Percentiles rank a stretch among this genome's conserved stretches.
Evolutionary conservation across 2,888 invertebrate species (phyloP).

Genomic region (Mesoligia furuncula): DNA sequence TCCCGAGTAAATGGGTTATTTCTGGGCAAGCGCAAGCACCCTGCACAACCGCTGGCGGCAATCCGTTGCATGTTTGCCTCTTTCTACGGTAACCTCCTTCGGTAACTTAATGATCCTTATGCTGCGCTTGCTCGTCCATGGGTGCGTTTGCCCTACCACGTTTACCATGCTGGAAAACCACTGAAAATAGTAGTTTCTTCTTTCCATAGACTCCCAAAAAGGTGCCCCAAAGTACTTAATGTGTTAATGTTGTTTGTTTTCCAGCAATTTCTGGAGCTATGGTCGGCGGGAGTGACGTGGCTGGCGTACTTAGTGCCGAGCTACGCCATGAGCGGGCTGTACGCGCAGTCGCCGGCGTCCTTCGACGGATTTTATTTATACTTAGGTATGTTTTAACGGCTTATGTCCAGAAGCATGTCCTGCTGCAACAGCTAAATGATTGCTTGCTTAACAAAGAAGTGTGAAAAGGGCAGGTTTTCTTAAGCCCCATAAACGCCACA

Average conservation of each 20-base stretch:
- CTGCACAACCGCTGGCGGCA: too few relatives aligned
- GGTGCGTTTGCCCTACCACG: not conserved
- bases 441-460: not conserved
- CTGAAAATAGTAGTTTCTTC: not conserved
- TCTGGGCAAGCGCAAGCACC: too few relatives aligned
- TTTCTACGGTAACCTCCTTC: too few relatives aligned
- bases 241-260: constrained; percentile 45
- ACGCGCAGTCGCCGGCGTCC: constrained; percentile 92
- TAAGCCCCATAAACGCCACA: not conserved
- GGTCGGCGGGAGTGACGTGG: constrained; percentile 95
- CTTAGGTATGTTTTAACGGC: constrained; percentile 88
- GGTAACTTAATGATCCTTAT: not conserved
- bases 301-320: constrained; percentile 96
- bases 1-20: not conserved
- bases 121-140: not conserved
- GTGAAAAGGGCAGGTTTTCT: not conserved
- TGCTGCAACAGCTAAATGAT: not conserved
- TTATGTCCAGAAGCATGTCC: not conserved
- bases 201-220: not conserved
- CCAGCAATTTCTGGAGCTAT: constrained; percentile 94
- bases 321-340: constrained; percentile 96
- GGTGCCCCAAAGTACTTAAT: not conserved
- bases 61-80: not conserved
- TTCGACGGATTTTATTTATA: constrained; percentile 93
- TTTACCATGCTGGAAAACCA: not conserved